Percentiles rank a stretch among this genome's conserved stretches.
These are phyloP conservation scores for Anisognathus igniventris DNA, from an alignment of 2,797 vertebrate species.

Conservation along the genomic window DNA sequence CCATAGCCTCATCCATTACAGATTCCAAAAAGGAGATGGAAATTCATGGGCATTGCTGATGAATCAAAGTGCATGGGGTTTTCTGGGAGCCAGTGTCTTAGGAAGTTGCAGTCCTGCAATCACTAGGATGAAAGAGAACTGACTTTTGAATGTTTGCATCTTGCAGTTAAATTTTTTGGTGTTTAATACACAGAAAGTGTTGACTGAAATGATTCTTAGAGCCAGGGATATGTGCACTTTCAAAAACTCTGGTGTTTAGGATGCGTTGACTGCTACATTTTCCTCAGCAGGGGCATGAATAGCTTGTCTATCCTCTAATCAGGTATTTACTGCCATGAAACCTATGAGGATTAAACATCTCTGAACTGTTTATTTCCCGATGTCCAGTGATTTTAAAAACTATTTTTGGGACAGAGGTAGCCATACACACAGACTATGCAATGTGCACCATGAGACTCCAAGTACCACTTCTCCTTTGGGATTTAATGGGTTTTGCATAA, in stretches of 20 bases:
- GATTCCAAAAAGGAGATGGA: not conserved
- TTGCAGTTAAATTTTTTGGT: not conserved
- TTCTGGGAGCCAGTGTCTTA: not conserved
- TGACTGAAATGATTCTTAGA: not conserved
- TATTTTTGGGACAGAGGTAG: not conserved
- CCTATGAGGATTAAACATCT: not conserved
- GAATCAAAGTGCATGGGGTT: not conserved
- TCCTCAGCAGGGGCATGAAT: not conserved
- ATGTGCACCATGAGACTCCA: not conserved
- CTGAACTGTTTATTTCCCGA: not conserved
- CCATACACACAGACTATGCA: not conserved
- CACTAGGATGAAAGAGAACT: not conserved
- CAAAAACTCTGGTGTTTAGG: not conserved
- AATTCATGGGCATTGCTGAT: not conserved
- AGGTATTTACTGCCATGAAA: not conserved
- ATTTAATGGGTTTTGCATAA: not conserved
- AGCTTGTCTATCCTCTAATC: not conserved
- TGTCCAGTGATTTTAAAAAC: not conserved
- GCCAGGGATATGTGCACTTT: not conserved
- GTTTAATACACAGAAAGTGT: not conserved
- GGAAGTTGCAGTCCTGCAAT: not conserved
- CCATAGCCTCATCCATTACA: not conserved
- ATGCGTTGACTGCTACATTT: not conserved
- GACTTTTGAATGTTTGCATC: not conserved
- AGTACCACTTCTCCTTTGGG: not conserved